Base-by-base conservation (phyloP, 1,140 invertebrate species). In the Mycetomoellerius zeteki region DNA sequence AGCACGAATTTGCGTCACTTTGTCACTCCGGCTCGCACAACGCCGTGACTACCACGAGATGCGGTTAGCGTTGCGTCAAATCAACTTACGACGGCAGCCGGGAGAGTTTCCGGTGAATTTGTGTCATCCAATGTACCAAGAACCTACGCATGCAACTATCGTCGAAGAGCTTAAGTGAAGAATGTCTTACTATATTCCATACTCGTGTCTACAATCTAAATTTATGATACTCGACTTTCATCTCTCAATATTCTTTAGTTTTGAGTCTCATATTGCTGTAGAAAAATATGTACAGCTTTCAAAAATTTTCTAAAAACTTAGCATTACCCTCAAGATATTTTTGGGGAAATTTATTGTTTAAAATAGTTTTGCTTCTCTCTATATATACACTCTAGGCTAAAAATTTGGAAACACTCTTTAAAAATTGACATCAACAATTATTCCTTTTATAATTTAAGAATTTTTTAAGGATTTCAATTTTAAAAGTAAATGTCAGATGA, bases 1-100 rank as follows among this genome's bases (percentile, higher is more conserved):
- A 33, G 80, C 69, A 75, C 37, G 69, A 84, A 84, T 84, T 84
- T 84, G 27, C 56, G 80, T 84, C 80, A 84, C 54, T 84, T 84
- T 84, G 80, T 84, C 69, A 82, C 80, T 73, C 54, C 19, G 37
- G 37, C 37, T 82, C 54, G 69, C 69, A 47, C 67, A 73, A 82
- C 80, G 21, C 37, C 67, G 54, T 84, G 54, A 84, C 80, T 84
- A 56, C 56, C 43, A 30, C 37, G 30, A 81, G 80, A 84, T 69
- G 69, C 69, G 54, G 80, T 84, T 84, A 84, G 54, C 69, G 69
- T 71, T 33, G 54, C 80, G 69, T 84, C 80, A 50, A 84, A 71
- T 47, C 67, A 60, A 54, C 80, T 75, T 73, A 60, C 67, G 0
- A 12, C 33, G 47, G 64, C 77, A 54, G 14, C 30, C 64, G 77